phyloP scores from a whole-genome alignment of 2,888 invertebrate species.

The Cantharis flavilabris region DNA sequence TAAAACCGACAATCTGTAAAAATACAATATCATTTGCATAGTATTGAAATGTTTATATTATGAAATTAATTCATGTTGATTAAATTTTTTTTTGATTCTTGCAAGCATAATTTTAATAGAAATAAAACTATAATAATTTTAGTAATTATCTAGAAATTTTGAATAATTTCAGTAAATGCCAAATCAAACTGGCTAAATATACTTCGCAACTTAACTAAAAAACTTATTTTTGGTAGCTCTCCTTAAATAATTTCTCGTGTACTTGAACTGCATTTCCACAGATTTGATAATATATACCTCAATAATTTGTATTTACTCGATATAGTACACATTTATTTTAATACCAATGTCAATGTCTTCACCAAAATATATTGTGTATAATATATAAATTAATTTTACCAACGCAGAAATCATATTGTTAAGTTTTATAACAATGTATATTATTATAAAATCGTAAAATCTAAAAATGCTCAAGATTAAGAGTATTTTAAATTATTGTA shows the following conservation, averaged over 20 bases:
- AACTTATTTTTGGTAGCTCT: constrained; percentile 8
- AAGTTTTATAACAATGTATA: background rate
- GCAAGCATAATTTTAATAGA: background rate
- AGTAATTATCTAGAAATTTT: background rate
- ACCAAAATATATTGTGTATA: no score
- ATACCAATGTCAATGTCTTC: background rate
- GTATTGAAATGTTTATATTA: background rate
- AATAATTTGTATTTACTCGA: background rate
- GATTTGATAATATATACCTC: constrained; percentile 1
- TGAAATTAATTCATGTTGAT: background rate
- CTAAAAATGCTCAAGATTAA: background rate
- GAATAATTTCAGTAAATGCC: background rate
- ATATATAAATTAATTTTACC: background rate
- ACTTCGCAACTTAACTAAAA: background rate
- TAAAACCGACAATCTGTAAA: no score
- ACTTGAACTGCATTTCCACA: constrained; percentile 14
- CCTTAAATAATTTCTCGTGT: constrained; percentile 12
- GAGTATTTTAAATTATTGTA: background rate
- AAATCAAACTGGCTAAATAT: constrained; percentile 5
- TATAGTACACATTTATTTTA: background rate
- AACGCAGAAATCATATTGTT: background rate
- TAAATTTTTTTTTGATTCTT: no score
- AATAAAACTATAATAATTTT: background rate
- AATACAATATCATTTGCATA: background rate
- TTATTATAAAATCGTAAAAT: background rate